Evolutionary conservation across 2,113 vertebrate genomes (phyloP).

Genomic region (Donacobius atricapilla): DNA sequence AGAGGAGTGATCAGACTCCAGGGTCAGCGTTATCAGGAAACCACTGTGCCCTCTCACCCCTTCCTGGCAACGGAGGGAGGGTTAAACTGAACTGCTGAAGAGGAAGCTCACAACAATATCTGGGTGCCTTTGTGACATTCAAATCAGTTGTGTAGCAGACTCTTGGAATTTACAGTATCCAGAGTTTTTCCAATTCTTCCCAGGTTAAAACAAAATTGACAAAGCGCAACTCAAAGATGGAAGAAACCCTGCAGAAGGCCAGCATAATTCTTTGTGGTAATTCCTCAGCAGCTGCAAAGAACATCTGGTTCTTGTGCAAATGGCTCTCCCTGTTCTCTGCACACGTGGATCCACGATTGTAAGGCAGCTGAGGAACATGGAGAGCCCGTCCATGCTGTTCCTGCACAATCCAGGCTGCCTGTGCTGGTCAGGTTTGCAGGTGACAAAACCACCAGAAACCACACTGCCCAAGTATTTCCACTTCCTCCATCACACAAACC

Average conservation of each 20-base stretch:
- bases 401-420: background rate
- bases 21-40: background rate
- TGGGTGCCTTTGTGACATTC: background rate
- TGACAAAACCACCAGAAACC: background rate
- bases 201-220: background rate
- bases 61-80: background rate
- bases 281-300: background rate
- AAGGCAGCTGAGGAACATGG: background rate
- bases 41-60: background rate
- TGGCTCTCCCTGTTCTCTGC: background rate
- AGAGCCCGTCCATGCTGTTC: background rate
- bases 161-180: background rate
- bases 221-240: background rate
- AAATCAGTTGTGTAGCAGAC: background rate
- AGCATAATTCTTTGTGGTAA: background rate
- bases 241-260: background rate
- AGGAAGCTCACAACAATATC: background rate
- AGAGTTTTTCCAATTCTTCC: background rate
- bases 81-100: background rate
- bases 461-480: background rate
- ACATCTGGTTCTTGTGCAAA: background rate
- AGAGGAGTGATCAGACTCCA: constrained; percentile 25
- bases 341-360: background rate
- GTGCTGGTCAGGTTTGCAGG: background rate
- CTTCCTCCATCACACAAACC: background rate